Base-by-base conservation (phyloP, 1,140 invertebrate genomes). In the Harlomillsia oculata region DNA sequence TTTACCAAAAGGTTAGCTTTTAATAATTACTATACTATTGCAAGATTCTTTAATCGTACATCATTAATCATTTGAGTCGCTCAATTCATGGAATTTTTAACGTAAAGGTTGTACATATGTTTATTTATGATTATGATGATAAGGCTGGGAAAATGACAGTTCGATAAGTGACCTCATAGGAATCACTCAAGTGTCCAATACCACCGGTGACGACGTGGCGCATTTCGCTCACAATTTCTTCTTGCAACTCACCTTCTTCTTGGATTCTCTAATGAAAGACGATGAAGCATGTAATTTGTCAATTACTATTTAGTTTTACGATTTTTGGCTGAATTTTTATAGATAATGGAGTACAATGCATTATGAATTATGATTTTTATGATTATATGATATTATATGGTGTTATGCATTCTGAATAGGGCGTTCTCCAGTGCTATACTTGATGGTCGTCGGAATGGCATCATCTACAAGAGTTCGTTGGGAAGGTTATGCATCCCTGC, bases 181-280 rank as follows among this genome's bases (percentile, higher is more conserved):
- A 41, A 56, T 56, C n/a, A 63, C 61, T 2, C 59, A 59, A n/a
- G 55, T 39, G 14, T 44, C 50, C 23, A 56, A 43, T 18, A 52
- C 53, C 9, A 53, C 53, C 9, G 11, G 36, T 1, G 36, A 59
- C 2, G 30, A 32, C 14, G 32, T 59, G 5, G 56, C 53, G 11
- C 52, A 63, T 30, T 63, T 63, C 49, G 59, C 61, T 4, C 56
- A 58, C 16, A 30, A 49, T 25, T 59, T 63, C 37, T 63, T 34
- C 29, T 56, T 36, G 20, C 61, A 59, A 23, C 32, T 63, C 2
- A 32, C 45, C 6, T 59, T 59, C 16, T 52, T 53, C 0, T 20
- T 56, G 45, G 61, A 59, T 36, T 40, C 30, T n/a, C n/a, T n/a
- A 2, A 13, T 58, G n/a, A 53, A 63, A 2, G 46, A 62, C n/a